These are phyloP conservation scores for Labrus mixtus DNA, from an alignment of 2,113 vertebrate genomes.

Conservation along the genomic window DNA sequence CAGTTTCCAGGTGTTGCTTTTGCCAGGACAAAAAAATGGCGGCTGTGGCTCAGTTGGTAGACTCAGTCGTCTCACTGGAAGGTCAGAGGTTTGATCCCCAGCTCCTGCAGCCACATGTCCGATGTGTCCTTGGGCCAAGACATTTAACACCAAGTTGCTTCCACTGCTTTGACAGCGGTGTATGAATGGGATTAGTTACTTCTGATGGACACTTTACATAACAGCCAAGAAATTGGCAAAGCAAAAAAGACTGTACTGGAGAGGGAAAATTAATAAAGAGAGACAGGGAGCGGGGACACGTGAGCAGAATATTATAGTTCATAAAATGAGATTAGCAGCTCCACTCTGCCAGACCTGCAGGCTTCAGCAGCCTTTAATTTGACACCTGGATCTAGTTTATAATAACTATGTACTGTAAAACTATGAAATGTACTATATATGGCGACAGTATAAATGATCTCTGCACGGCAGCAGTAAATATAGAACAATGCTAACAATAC, in stretches of 20 bases:
- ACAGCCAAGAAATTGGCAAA: not conserved
- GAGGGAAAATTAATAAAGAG: not conserved
- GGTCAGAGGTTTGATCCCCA: too few species aligned
- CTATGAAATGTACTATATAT: conserved; percentile 21
- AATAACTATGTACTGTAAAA: not conserved
- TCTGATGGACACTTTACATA: too few species aligned
- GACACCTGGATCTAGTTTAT: conserved; percentile 34
- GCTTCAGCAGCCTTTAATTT: conserved; percentile 6
- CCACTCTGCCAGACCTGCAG: not conserved
- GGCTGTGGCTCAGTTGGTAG: too few species aligned
- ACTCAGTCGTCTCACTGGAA: too few species aligned
- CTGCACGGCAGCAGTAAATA: conserved; percentile 1
- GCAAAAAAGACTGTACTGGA: not conserved
- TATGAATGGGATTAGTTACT: too few species aligned
- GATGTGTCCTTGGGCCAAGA: too few species aligned
- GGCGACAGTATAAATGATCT: not conserved
- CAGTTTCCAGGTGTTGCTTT: too few species aligned
- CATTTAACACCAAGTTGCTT: too few species aligned
- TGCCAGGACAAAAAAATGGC: too few species aligned
- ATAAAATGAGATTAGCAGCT: conserved; percentile 25
- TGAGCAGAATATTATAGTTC: conserved; percentile 16
- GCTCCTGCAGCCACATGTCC: too few species aligned
- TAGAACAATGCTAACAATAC: conserved; percentile 3
- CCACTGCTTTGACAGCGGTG: too few species aligned
- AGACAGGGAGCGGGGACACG: not conserved